phyloP scores from a whole-genome alignment of 2,888 invertebrate species.

The Eupithecia tripunctaria region DNA sequence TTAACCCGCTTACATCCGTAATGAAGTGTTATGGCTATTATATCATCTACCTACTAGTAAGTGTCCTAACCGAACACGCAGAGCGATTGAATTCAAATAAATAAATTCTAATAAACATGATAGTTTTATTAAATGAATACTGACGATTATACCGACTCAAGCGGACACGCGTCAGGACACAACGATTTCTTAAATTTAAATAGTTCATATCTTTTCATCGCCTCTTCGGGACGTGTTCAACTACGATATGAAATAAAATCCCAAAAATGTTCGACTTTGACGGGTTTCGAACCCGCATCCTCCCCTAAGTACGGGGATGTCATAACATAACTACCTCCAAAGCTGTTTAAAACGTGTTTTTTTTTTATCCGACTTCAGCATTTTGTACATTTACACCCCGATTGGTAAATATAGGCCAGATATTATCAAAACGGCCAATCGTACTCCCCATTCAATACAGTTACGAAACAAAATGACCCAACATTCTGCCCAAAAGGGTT shows the following conservation, averaged over 20 bases:
- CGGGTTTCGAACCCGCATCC: too few species aligned
- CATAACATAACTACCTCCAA: too few species aligned
- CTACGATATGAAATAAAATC: too few species aligned
- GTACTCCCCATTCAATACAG: neutral
- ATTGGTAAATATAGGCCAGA: neutral
- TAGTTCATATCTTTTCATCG: neutral
- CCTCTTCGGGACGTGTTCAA: too few species aligned
- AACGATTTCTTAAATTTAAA: neutral
- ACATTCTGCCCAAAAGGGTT: slow-evolving; percentile 6
- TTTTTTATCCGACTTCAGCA: neutral
- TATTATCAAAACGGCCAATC: neutral
- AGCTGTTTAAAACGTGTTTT: neutral
- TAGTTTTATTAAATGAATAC: neutral
- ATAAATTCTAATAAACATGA: neutral
- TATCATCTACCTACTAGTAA: too few species aligned
- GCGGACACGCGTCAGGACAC: neutral
- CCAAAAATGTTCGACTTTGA: too few species aligned
- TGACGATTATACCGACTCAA: too few species aligned
- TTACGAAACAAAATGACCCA: neutral
- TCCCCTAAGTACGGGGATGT: too few species aligned
- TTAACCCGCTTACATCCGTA: too few species aligned
- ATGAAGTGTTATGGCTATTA: too few species aligned
- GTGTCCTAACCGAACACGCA: too few species aligned
- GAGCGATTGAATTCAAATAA: too few species aligned
- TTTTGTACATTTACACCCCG: neutral